A percentile compares a stretch with the other conserved stretches of the same genome.
These are phyloP conservation scores for Osmerus mordax DNA, from an alignment of 2,113 vertebrate genomes.

Conservation along the genomic window DNA sequence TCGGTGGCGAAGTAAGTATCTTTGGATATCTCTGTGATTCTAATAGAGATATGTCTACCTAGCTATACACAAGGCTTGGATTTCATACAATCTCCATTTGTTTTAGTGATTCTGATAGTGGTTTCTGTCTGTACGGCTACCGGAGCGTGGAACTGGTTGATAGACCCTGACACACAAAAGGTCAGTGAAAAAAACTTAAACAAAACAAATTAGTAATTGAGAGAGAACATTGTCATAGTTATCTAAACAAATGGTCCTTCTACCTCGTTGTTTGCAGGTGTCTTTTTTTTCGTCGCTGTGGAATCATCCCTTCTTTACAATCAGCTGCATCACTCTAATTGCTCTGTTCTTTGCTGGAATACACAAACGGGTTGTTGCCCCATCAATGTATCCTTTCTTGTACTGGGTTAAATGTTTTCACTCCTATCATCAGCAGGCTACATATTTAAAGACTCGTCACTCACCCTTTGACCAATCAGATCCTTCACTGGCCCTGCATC, in stretches of 20 bases:
- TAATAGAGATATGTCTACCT: neutral
- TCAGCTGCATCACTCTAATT: conserved; percentile 96
- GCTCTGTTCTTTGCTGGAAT: conserved; percentile 98
- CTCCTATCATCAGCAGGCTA: too few species aligned
- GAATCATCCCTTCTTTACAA: conserved; percentile 99
- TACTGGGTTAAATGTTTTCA: neutral
- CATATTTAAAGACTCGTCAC: neutral
- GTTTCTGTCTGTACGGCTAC: conserved; percentile 98
- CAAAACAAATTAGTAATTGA: neutral
- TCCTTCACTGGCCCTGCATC: conserved; percentile 72
- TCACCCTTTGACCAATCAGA: conserved; percentile 12
- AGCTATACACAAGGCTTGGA: neutral
- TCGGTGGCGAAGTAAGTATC: conserved; percentile 96
- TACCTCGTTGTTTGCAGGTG: conserved; percentile 74
- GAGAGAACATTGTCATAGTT: neutral
- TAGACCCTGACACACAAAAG: conserved; percentile 98
- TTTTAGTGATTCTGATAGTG: conserved; percentile 95
- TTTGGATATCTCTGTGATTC: neutral
- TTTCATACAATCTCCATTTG: conserved; percentile 25
- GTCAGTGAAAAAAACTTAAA: conserved; percentile 55
- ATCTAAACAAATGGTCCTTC: neutral
- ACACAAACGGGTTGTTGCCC: conserved; percentile 97
- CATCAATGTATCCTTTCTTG: conserved; percentile 96
- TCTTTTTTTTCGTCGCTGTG: conserved; percentile 97
- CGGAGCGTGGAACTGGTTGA: conserved; percentile 99